These are phyloP conservation scores for Cynodonichthys magdalenae DNA, from an alignment of 2,797 vertebrate genomes.

Conservation along the genomic window DNA sequence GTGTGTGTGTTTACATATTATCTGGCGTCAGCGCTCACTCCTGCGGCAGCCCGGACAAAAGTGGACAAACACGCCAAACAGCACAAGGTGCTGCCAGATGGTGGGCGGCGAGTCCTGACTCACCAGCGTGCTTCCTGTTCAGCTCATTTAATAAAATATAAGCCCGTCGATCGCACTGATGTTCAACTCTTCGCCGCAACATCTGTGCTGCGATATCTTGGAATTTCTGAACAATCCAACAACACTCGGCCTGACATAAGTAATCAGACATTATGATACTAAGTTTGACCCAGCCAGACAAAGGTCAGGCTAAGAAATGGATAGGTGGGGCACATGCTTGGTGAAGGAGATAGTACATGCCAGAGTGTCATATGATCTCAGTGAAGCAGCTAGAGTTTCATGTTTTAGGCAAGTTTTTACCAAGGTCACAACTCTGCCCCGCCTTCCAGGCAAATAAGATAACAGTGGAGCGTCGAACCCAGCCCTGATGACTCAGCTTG, in stretches of 20 bases:
- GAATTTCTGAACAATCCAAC: slow-evolving; percentile 25
- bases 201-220: slow-evolving; percentile 24
- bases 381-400: slow-evolving; percentile 57
- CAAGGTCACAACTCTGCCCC: slow-evolving; percentile 45
- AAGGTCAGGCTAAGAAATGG: slow-evolving; percentile 41
- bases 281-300: slow-evolving; percentile 31
- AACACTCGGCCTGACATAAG: slow-evolving; percentile 27
- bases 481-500: neutral
- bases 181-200: neutral
- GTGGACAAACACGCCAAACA: slow-evolving; percentile 47
- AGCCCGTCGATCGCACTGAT: neutral
- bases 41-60: slow-evolving; percentile 59
- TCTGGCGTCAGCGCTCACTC: slow-evolving; percentile 75
- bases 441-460: slow-evolving; percentile 30
- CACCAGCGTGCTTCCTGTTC: slow-evolving; percentile 10
- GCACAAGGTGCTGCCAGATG: slow-evolving; percentile 45
- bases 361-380: slow-evolving; percentile 49
- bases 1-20: slow-evolving; percentile 68
- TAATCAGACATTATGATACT: slow-evolving; percentile 26
- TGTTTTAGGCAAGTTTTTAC: slow-evolving; percentile 47
- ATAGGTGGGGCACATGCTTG: slow-evolving; percentile 35
- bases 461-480: slow-evolving; percentile 7
- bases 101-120: slow-evolving; percentile 28
- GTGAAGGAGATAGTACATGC: slow-evolving; percentile 41
- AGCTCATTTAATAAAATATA: slow-evolving; percentile 16